These are phyloP conservation scores for Phrynosoma platyrhinos DNA, from an alignment of 2,113 vertebrate genomes.

Conservation along the genomic window DNA sequence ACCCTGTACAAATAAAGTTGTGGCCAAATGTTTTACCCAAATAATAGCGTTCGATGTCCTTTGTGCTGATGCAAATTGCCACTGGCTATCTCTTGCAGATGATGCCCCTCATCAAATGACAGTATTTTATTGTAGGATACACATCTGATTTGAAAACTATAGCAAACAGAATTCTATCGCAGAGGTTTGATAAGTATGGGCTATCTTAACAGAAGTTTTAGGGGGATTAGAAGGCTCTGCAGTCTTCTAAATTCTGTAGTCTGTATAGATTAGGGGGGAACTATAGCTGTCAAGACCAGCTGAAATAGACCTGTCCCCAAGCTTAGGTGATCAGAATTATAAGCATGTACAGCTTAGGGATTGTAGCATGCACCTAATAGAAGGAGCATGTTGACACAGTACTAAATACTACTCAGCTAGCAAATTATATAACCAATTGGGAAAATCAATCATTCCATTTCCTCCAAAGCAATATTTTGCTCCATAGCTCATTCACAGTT, in stretches of 20 bases:
- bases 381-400: background rate
- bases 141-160: background rate
- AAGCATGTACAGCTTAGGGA: background rate
- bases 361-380: background rate
- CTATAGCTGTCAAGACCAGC: background rate
- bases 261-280: background rate
- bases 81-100: no score
- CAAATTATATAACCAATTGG: conserved; percentile 5
- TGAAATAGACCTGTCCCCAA: background rate
- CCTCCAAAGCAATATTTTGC: background rate
- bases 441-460: background rate
- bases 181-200: background rate
- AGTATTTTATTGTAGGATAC: no score
- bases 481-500: background rate
- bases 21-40: no score
- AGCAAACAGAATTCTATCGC: accelerated
- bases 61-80: no score
- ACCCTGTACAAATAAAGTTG: no score
- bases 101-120: no score
- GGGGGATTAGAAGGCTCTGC: no score
- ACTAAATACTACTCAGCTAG: conserved; percentile 6
- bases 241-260: no score
- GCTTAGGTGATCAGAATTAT: conserved; percentile 1
- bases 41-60: no score
- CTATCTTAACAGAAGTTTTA: background rate